These are phyloP conservation scores for Orchesella cincta DNA, from an alignment of 1,140 invertebrate genomes.

Conservation along the genomic window DNA sequence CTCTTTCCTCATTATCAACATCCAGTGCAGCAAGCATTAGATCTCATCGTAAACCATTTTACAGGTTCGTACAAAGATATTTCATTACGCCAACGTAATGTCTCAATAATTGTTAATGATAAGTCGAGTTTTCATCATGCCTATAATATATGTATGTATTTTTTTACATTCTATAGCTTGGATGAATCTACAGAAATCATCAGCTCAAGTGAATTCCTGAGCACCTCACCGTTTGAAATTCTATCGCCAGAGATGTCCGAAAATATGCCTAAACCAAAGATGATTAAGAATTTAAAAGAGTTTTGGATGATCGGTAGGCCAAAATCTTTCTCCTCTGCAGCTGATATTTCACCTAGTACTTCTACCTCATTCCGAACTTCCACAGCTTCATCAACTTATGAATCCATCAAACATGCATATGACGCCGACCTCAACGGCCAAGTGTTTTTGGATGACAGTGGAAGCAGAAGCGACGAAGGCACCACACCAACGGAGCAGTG, in stretches of 20 bases:
- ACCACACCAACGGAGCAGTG: conserved; percentile 10
- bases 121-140: neutral
- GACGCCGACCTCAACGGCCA: conserved; percentile 23
- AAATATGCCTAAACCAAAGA: conserved; percentile 35
- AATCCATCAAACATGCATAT: conserved; percentile 16
- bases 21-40: conserved; percentile 32
- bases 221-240: conserved; percentile 49
- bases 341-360: conserved; percentile 33
- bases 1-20: conserved; percentile 44
- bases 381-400: conserved; percentile 35
- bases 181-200: conserved; percentile 53
- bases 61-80: conserved; percentile 39
- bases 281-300: conserved; percentile 54
- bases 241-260: conserved; percentile 26
- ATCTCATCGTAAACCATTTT: conserved; percentile 48
- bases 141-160: neutral
- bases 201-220: conserved; percentile 38
- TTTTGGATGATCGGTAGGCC: conserved; percentile 50
- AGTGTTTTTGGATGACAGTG: conserved; percentile 41
- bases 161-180: conserved; percentile 52
- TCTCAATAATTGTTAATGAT: too few species aligned
- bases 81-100: neutral
- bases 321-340: conserved; percentile 33
- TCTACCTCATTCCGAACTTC: conserved; percentile 43
- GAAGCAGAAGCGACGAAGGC: neutral